Conservation (phyloP, 2,888 invertebrate species). For the Empis stercorea region DNA sequence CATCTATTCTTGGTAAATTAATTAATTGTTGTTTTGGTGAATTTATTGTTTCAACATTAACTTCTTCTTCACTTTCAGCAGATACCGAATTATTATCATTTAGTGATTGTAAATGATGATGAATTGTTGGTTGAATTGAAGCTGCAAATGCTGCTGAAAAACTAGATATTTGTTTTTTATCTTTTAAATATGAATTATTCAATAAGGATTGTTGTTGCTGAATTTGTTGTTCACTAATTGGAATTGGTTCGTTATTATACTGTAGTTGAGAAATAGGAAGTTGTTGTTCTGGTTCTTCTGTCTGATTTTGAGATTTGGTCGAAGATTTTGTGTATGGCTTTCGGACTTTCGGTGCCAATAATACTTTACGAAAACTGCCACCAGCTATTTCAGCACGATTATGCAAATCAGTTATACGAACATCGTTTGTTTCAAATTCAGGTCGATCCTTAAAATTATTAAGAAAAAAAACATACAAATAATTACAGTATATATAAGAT, state of each 20-base stretch:
- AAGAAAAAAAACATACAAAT: slow-evolving; percentile 3
- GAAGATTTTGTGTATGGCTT: no score
- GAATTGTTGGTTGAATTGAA: no score
- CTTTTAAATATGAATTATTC: not conserved
- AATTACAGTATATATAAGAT: not conserved
- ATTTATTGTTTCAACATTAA: not conserved
- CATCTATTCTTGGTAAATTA: not conserved
- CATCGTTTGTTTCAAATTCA: slow-evolving; percentile 62
- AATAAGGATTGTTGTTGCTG: not conserved
- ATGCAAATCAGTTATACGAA: slow-evolving; percentile 53
- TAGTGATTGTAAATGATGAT: no score
- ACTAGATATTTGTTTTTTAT: not conserved
- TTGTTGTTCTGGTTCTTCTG: no score
- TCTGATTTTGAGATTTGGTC: no score
- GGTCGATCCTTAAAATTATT: slow-evolving; percentile 54
- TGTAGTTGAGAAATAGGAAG: no score
- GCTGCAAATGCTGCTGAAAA: not conserved
- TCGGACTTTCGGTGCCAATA: not conserved
- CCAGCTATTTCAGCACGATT: slow-evolving; percentile 31
- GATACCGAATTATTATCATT: not conserved
- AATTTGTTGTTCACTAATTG: not conserved
- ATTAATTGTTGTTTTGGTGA: not conserved
- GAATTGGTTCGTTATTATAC: no score
- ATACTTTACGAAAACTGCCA: slow-evolving; percentile 17
- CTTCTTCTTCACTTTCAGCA: not conserved